Base-by-base conservation (phyloP, 2,797 vertebrate genomes). In the Cossypha caffra region DNA sequence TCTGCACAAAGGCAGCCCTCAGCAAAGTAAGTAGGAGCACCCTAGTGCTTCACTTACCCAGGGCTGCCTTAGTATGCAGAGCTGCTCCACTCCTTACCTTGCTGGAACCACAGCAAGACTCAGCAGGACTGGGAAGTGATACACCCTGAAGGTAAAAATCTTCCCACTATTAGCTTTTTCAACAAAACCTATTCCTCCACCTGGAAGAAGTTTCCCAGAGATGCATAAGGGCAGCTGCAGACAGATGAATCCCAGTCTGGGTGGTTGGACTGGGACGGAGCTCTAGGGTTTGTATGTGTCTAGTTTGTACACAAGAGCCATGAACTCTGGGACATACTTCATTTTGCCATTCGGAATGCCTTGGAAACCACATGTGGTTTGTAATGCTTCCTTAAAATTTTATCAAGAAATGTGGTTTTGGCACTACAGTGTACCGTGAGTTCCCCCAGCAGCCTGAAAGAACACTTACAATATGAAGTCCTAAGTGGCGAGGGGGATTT, bases 261-360 rank as follows among this genome's bases (percentile, higher is more conserved):
- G 8, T 43, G n/a, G 26, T 5, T 42, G 57, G 29, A 66, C 23
- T 47, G 35, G 21, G 45, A 23, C 0, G 0, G 7, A n/a, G 18
- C 29, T 69, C 19, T 62, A 19, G 25, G 23, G 7, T 76, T 55
- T 43, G 9, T 21, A 16, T 21, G 5, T 33, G 13, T 57, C 28
- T 38, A 11, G 7, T 66, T 69, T 43, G 21, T 14, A 55, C 51
- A 40, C 17, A 59, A 63, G 29, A 91, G 9, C 15, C 5, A 1
- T 37, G 25, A 6, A 76, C 9, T 77, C 25, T 64, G 63, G 43
- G 72, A 59, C 17, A 17, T 29, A 13, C 15, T 75, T 86, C 33
- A 33, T 33, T 78, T 86, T 93, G 28, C 25, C 8, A 3, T 57
- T 88, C 62, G 62, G n/a, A 66, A 28, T 72, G 43, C 50, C 29